Conservation (phyloP, 1,140 invertebrate species). For the Drosophila asahinai region DNA sequence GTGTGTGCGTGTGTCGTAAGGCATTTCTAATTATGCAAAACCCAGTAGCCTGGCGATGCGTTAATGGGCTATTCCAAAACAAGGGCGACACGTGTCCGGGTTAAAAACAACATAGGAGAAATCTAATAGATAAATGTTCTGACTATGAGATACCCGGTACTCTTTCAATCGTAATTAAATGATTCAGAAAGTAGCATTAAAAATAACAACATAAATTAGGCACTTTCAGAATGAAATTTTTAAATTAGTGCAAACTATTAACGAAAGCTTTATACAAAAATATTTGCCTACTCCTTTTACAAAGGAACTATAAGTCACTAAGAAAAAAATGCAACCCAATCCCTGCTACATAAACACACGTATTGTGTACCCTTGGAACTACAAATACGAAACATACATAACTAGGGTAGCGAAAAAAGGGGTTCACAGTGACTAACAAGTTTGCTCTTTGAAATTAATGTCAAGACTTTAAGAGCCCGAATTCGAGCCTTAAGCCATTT, state of each 20-base stretch:
- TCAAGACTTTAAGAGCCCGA: constrained; percentile 42
- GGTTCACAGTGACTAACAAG: constrained; percentile 21
- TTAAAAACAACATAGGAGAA: background rate
- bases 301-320: background rate
- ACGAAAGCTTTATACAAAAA: too few relatives aligned
- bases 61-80: constrained; percentile 38
- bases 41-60: constrained; percentile 39
- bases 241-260: too few relatives aligned
- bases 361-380: background rate
- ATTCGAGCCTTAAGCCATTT: constrained; percentile 37
- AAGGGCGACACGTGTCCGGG: constrained; percentile 34
- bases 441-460: constrained; percentile 49
- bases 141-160: background rate
- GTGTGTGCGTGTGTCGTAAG: constrained; percentile 20
- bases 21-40: constrained; percentile 60
- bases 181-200: background rate
- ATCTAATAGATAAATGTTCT: too few relatives aligned
- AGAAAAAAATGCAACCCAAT: too few relatives aligned
- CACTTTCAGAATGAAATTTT: too few relatives aligned
- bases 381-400: background rate
- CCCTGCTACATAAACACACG: too few relatives aligned
- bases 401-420: background rate
- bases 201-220: too few relatives aligned
- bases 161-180: too few relatives aligned
- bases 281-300: too few relatives aligned